Evolutionary conservation across 2,888 invertebrate genomes (phyloP).

Genomic region (Axea sp.): DNA sequence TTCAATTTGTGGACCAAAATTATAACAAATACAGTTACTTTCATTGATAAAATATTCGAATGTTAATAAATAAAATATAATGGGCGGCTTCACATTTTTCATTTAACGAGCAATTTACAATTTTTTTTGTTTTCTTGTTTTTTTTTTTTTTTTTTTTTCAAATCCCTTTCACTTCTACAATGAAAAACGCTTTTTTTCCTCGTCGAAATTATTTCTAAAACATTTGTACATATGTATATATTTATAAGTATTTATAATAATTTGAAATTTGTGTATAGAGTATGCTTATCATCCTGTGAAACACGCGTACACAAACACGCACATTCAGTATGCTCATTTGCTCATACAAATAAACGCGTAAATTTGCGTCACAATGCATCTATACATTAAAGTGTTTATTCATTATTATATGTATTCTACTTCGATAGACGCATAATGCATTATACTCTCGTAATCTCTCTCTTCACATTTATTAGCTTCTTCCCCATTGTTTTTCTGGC

Average conservation of each 20-base stretch:
- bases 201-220: conserved; percentile 23
- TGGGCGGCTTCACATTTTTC: conserved; percentile 13
- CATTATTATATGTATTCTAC: conserved; percentile 52
- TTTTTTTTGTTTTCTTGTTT: not conserved
- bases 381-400: conserved; percentile 41
- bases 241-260: conserved; percentile 44
- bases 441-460: conserved; percentile 51
- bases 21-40: not conserved
- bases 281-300: conserved; percentile 8
- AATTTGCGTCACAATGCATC: conserved; percentile 37
- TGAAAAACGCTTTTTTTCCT: conserved; percentile 15
- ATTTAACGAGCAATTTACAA: conserved; percentile 25
- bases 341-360: conserved; percentile 32
- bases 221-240: conserved; percentile 55
- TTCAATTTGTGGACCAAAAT: not conserved
- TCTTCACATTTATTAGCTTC: conserved; percentile 22
- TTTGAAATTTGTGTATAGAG: conserved; percentile 9
- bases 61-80: not conserved
- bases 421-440: conserved; percentile 53
- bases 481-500: conserved; percentile 19
- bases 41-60: conserved; percentile 10
- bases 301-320: conserved; percentile 2
- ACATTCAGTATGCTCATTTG: no score
- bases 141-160: no score
- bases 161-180: conserved; percentile 7